Percentiles rank a stretch among this genome's conserved stretches.
Evolutionary conservation across 2,797 vertebrate genomes (phyloP).

Genomic region (Argyrosomus regius): DNA sequence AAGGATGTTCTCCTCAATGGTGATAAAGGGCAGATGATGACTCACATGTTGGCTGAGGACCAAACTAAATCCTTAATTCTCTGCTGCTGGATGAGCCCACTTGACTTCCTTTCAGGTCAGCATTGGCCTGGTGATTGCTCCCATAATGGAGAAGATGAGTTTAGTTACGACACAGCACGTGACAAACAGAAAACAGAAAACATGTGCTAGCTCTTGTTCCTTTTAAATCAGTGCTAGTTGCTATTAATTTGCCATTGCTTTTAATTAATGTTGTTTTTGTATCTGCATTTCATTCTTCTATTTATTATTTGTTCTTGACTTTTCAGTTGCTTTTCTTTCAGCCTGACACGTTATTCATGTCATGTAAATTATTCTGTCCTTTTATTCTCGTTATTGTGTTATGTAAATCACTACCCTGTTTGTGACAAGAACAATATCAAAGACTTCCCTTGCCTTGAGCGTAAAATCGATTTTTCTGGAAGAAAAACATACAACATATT

Average conservation of each 20-base stretch:
- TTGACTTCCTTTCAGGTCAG: neutral
- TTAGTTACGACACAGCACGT: neutral
- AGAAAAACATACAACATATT: neutral
- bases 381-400: neutral
- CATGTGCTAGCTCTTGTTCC: neutral
- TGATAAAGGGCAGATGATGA: neutral
- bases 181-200: neutral
- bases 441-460: neutral
- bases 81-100: neutral
- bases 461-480: neutral
- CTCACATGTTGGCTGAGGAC: neutral
- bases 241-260: neutral
- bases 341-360: neutral
- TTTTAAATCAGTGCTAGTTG: too few relatives aligned
- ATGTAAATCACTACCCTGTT: neutral
- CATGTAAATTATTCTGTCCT: neutral
- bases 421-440: neutral
- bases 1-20: too few relatives aligned
- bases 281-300: neutral
- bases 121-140: neutral
- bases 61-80: neutral
- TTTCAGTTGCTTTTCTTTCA: neutral
- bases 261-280: neutral
- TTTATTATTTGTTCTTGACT: neutral
- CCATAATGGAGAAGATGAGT: neutral